A percentile compares a stretch with the other conserved stretches of the same genome.
Evolutionary conservation across 2,888 invertebrate genomes (phyloP).

Genomic region (Pediacus dermestoides): DNA sequence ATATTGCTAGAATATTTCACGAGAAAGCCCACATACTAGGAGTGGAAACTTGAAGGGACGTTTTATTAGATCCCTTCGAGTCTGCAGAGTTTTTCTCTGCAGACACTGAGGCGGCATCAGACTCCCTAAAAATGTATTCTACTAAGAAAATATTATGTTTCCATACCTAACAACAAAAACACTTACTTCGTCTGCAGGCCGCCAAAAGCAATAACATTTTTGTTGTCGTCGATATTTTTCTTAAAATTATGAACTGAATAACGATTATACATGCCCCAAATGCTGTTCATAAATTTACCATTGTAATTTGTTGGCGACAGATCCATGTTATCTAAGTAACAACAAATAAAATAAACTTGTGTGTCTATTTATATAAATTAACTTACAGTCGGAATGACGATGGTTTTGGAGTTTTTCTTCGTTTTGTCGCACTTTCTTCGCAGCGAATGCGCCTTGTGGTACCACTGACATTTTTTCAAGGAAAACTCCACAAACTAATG

Average conservation of each 20-base stretch:
- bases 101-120: no score
- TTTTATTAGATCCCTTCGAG: no score
- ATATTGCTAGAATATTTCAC: no score
- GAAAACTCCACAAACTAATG: no score
- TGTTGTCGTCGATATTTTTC: constrained; percentile 63
- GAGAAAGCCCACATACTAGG: no score
- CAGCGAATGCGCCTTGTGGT: constrained; percentile 73
- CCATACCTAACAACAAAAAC: no score
- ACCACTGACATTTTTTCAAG: constrained; percentile 62
- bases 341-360: constrained; percentile 3
- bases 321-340: constrained; percentile 56
- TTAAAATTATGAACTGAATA: constrained; percentile 87
- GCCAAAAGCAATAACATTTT: no score
- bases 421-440: constrained; percentile 63
- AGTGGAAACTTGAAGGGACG: no score
- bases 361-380: constrained; percentile 3
- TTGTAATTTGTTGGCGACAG: constrained; percentile 73
- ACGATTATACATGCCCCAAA: constrained; percentile 87
- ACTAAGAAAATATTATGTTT: no score
- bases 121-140: no score
- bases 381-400: constrained; percentile 38
- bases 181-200: no score
- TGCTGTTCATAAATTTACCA: constrained; percentile 85
- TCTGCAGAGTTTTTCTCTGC: no score
- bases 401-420: constrained; percentile 56